phyloP scores from a whole-genome alignment of 2,797 vertebrate genomes.

The Muscicapa striata region DNA sequence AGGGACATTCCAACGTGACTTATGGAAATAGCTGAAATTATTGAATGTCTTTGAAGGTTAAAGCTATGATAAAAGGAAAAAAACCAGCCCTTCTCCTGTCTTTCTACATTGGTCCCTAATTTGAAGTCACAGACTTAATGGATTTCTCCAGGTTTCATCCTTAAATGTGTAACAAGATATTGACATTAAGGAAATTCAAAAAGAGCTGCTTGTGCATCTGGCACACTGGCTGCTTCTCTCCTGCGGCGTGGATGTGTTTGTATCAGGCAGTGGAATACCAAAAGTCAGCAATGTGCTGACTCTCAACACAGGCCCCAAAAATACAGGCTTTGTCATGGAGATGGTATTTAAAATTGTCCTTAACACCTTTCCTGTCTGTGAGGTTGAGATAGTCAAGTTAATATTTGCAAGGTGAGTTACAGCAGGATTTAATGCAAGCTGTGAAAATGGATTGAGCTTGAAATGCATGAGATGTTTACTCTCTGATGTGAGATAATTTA shows the following conservation, averaged over 20 bases:
- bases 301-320: background rate
- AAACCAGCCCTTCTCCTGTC: background rate
- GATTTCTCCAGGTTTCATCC: background rate
- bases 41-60: background rate
- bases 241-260: accelerated
- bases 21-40: background rate
- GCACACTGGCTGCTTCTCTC: background rate
- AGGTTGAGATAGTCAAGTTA: background rate
- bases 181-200: background rate
- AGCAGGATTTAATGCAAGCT: background rate
- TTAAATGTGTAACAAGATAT: background rate
- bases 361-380: background rate
- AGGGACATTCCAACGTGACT: background rate
- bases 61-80: background rate
- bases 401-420: background rate
- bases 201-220: background rate
- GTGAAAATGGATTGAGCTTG: conserved; percentile 8
- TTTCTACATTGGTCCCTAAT: background rate
- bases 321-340: background rate
- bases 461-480: background rate
- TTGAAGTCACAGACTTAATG: background rate
- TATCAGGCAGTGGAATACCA: background rate
- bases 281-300: background rate
- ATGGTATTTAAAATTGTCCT: background rate
- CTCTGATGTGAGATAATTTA: background rate